Percentiles rank a stretch among this genome's conserved stretches.
These are phyloP conservation scores for Neostethus bicornis DNA, from an alignment of 2,797 vertebrate species.

Conservation along the genomic window DNA sequence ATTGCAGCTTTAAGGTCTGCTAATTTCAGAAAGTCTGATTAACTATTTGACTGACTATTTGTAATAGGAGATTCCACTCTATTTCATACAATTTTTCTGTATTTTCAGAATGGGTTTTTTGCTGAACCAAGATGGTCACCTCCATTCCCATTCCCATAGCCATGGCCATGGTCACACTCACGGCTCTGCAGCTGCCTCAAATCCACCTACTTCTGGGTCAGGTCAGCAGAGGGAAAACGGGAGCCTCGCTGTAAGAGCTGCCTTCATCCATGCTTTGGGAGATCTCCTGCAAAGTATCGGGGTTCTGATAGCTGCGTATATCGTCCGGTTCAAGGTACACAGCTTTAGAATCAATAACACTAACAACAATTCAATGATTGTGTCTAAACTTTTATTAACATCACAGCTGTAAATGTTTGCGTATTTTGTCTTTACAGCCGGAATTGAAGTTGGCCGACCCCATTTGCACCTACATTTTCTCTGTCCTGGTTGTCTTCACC, in stretches of 20 bases:
- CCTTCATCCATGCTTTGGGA: slow-evolving; percentile 94
- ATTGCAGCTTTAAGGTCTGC: background rate
- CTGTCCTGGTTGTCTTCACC: slow-evolving; percentile 92
- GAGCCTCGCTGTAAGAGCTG: slow-evolving; percentile 92
- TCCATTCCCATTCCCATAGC: slow-evolving; percentile 88
- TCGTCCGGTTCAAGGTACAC: slow-evolving; percentile 94
- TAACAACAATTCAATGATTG: background rate
- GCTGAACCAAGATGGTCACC: slow-evolving; percentile 92
- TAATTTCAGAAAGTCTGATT: background rate
- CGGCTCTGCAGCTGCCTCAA: slow-evolving; percentile 25
- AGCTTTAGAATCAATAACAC: background rate
- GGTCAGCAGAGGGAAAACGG: slow-evolving; percentile 73
- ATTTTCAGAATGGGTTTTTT: slow-evolving; percentile 93
- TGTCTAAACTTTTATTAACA: background rate
- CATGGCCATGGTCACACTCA: slow-evolving; percentile 85
- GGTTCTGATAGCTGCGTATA: slow-evolving; percentile 93
- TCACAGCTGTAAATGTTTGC: no score
- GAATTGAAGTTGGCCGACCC: slow-evolving; percentile 96
- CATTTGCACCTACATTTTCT: slow-evolving; percentile 96
- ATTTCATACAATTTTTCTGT: slow-evolving; percentile 18
- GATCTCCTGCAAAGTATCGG: slow-evolving; percentile 96
- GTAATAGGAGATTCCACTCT: background rate
- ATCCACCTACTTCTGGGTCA: slow-evolving; percentile 39
- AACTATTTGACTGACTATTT: background rate
- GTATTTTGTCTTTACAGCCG: slow-evolving; percentile 81